Conservation (phyloP, 2,113 vertebrate species). For the Chaetura pelagica region DNA sequence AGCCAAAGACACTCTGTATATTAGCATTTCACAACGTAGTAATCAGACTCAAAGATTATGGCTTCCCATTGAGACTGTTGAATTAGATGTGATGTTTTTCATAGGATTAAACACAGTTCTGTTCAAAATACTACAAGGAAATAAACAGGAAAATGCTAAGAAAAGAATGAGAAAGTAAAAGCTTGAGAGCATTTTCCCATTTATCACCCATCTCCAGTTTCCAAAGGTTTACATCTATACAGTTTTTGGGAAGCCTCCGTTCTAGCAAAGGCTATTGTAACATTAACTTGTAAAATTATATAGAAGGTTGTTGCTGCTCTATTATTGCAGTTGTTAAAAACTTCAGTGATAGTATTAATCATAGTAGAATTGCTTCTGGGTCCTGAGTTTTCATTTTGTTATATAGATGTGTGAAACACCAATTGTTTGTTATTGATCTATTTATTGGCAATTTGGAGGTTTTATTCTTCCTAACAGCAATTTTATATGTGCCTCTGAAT, state of each 20-base stretch:
- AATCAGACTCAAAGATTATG: not conserved
- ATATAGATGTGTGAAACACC: not conserved
- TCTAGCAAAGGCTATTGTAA: not conserved
- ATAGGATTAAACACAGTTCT: not conserved
- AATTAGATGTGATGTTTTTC: not conserved
- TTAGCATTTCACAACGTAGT: slow-evolving; percentile 7
- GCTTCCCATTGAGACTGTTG: not conserved
- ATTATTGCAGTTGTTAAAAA: not conserved
- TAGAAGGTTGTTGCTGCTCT: not conserved
- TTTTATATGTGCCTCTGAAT: not conserved
- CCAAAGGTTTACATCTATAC: not conserved
- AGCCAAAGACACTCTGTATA: not conserved
- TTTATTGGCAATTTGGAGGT: not conserved
- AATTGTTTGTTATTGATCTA: not conserved
- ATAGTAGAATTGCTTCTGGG: not conserved
- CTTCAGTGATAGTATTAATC: not conserved
- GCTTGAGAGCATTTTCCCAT: not conserved
- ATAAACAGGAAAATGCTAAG: not conserved
- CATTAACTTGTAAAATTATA: not conserved
- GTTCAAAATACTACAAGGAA: not conserved
- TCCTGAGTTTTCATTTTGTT: not conserved
- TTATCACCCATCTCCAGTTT: not conserved
- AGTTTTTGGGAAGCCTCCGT: not conserved
- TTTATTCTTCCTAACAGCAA: not conserved
- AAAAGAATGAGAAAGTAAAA: not conserved